These are phyloP conservation scores for Columba guinea DNA, from an alignment of 2,797 vertebrate genomes.

Conservation along the genomic window DNA sequence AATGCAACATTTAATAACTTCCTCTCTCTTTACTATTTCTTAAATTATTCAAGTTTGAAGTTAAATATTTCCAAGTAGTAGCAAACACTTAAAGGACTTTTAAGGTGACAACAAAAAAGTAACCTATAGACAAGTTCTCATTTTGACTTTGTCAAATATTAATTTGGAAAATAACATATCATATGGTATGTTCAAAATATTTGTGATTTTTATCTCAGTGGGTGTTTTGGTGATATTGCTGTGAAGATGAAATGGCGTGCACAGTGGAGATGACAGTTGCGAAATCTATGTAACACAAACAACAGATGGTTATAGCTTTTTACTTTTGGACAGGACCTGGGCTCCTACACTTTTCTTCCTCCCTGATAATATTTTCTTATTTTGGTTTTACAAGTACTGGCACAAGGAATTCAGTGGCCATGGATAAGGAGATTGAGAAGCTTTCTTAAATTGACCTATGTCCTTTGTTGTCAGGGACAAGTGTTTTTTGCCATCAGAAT, in stretches of 20 bases:
- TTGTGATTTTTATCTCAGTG: conserved; percentile 58
- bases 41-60: background rate
- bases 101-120: background rate
- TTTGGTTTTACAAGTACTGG: background rate
- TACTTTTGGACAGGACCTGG: conserved; percentile 27
- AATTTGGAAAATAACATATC: conserved; percentile 30
- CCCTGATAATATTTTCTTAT: background rate
- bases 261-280: conserved; percentile 56
- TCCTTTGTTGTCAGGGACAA: conserved; percentile 46
- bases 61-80: background rate
- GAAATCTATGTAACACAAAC: conserved; percentile 58
- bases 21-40: background rate
- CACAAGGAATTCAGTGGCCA: background rate
- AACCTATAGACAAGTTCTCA: background rate
- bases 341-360: conserved; percentile 23
- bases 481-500: conserved; percentile 26
- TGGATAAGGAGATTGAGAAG: background rate
- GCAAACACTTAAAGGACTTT: background rate
- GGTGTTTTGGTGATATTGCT: conserved; percentile 19
- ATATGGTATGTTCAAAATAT: conserved; percentile 47
- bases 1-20: background rate
- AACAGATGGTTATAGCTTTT: conserved; percentile 59
- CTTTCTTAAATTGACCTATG: conserved; percentile 24
- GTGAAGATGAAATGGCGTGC: conserved; percentile 43
- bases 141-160: conserved; percentile 1